Conservation (phyloP, 2,888 invertebrate genomes). For the Tenodera sinensis region DNA sequence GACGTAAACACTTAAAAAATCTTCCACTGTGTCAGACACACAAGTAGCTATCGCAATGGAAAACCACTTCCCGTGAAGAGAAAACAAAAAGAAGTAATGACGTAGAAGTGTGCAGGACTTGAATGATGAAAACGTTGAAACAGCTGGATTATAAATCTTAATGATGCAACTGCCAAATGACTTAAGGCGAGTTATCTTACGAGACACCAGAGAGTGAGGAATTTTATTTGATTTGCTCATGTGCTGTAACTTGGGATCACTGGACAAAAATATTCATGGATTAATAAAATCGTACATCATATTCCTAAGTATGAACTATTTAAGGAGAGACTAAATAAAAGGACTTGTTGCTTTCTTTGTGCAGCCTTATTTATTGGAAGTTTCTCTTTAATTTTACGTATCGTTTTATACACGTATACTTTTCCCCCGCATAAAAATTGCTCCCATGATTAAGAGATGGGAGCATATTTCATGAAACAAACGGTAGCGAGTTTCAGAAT, state of each 20-base stretch:
- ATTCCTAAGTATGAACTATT: too few relatives aligned
- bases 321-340: too few relatives aligned
- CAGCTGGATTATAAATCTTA: not conserved
- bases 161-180: not conserved
- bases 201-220: not conserved
- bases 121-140: not conserved
- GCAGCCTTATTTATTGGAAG: too few relatives aligned
- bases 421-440: too few relatives aligned
- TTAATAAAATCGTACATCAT: too few relatives aligned
- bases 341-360: too few relatives aligned
- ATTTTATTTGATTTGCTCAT: not conserved
- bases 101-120: not conserved
- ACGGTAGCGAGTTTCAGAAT: too few relatives aligned
- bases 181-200: not conserved
- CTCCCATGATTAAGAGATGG: too few relatives aligned
- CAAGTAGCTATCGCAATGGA: not conserved
- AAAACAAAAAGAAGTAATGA: not conserved
- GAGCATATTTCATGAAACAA: too few relatives aligned
- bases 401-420: too few relatives aligned
- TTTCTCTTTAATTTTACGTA: too few relatives aligned
- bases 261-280: too few relatives aligned
- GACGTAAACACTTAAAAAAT: not conserved
- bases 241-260: not conserved
- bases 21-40: not conserved
- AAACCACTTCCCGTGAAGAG: not conserved